Evolutionary conservation across 92 coral and sea anemone genomes (phyloP).

Genomic region (Porites lobata): DNA sequence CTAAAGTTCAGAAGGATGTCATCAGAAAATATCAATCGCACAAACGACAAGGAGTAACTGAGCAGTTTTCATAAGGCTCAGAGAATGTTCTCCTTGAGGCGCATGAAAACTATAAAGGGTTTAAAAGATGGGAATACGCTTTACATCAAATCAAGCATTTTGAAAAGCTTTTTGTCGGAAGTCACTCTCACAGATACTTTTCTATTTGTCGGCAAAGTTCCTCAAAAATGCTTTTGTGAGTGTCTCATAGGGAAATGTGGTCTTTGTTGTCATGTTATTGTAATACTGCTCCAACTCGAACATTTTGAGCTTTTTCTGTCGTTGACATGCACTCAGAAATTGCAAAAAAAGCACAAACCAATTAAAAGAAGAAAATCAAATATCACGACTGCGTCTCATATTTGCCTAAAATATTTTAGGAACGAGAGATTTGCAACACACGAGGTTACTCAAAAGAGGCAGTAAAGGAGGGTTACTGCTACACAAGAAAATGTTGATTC

Average conservation of each 20-base stretch:
- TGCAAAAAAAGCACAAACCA: constrained; percentile 45
- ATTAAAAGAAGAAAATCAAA: constrained; percentile 18
- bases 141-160: constrained; percentile 30
- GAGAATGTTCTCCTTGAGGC: constrained; percentile 47
- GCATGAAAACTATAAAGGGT: constrained; percentile 53
- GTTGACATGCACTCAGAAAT: constrained; percentile 31
- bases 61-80: constrained; percentile 53
- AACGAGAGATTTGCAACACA: constrained; percentile 48
- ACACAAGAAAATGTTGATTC: constrained; percentile 20
- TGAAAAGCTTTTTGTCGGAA: constrained; percentile 50
- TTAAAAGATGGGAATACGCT: constrained; percentile 37
- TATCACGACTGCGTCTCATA: constrained; percentile 35
- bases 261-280: constrained; percentile 50
- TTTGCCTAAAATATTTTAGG: constrained; percentile 45
- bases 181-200: constrained; percentile 37
- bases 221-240: constrained; percentile 42
- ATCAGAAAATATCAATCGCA: constrained; percentile 46
- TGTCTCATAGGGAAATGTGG: constrained; percentile 57
- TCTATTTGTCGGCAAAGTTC: constrained; percentile 34
- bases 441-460: constrained; percentile 43
- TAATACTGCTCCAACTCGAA: constrained; percentile 33
- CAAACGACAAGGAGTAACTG: constrained; percentile 53
- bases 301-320: constrained; percentile 42
- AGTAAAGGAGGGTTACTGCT: constrained; percentile 21
- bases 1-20: constrained; percentile 31